Evolutionary conservation across 2,888 invertebrate species (phyloP).

Genomic region (Oscheius sp.): DNA sequence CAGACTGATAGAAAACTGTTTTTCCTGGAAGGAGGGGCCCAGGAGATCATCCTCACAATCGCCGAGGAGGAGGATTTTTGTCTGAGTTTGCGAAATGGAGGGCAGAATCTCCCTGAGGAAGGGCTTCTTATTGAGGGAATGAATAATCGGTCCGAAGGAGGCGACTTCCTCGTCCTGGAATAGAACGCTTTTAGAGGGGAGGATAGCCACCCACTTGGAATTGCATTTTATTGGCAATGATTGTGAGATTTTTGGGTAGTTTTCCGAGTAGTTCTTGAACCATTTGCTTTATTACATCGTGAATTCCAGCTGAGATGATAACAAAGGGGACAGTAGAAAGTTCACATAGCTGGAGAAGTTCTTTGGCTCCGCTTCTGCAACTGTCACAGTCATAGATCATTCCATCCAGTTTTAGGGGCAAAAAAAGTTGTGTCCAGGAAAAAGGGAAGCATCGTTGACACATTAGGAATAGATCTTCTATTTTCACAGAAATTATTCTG

Average conservation of each 20-base stretch:
- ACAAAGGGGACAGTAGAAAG: background rate
- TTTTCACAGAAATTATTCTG: no score
- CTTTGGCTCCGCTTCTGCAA: background rate
- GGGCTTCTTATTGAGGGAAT: background rate
- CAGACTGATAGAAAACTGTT: background rate
- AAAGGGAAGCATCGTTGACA: no score
- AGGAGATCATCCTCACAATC: background rate
- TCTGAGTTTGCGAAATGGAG: background rate
- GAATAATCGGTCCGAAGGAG: background rate
- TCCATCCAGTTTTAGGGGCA: no score
- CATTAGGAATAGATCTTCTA: no score
- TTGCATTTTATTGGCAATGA: background rate
- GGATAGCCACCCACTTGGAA: background rate
- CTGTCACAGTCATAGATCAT: background rate
- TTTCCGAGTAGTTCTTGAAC: background rate
- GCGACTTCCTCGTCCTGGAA: background rate
- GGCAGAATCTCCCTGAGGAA: background rate
- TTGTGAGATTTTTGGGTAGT: background rate
- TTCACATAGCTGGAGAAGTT: background rate
- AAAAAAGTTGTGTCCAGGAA: no score
- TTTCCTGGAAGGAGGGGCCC: background rate
- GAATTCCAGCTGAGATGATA: conserved; percentile 9
- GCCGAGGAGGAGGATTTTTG: background rate
- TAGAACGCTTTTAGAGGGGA: background rate
- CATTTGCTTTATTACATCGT: background rate